Percentiles rank a stretch among this genome's conserved stretches.
These are phyloP conservation scores for Phodopus roborovskii DNA, from an alignment of 2,113 vertebrate genomes.

Conservation along the genomic window DNA sequence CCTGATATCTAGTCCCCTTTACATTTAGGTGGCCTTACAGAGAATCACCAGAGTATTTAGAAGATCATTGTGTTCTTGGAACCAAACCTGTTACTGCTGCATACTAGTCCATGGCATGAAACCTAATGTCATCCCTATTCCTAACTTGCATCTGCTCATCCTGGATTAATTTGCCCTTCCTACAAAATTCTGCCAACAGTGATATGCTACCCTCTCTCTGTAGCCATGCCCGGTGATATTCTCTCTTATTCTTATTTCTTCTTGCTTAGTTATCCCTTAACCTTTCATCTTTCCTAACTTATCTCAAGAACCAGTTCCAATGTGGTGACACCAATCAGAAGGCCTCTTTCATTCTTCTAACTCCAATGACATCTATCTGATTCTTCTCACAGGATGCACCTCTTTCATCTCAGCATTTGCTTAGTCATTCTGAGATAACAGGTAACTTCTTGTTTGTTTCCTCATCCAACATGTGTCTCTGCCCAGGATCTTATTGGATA, in stretches of 20 bases:
- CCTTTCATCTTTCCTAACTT: neutral
- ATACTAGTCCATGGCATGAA: neutral
- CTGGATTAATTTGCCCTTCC: too few species aligned
- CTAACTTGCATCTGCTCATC: neutral
- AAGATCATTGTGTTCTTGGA: neutral
- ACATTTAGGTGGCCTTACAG: neutral
- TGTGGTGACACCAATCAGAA: neutral
- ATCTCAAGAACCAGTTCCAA: neutral
- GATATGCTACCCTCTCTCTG: accelerated
- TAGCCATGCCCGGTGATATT: accelerated
- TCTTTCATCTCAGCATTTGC: too few species aligned
- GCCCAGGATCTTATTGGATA: accelerated
- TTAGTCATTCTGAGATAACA: neutral
- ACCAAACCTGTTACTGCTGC: neutral
- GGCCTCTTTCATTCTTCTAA: neutral
- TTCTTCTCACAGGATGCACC: neutral
- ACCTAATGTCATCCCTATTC: neutral
- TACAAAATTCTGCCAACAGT: accelerated
- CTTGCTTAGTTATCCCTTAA: neutral
- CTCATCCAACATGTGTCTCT: accelerated
- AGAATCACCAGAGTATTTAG: neutral
- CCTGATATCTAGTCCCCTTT: accelerated
- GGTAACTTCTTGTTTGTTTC: neutral
- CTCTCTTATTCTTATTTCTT: neutral
- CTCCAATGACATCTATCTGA: neutral